phyloP scores from a whole-genome alignment of 1,140 invertebrate species.

The Ptiloglossa arizonensis region DNA sequence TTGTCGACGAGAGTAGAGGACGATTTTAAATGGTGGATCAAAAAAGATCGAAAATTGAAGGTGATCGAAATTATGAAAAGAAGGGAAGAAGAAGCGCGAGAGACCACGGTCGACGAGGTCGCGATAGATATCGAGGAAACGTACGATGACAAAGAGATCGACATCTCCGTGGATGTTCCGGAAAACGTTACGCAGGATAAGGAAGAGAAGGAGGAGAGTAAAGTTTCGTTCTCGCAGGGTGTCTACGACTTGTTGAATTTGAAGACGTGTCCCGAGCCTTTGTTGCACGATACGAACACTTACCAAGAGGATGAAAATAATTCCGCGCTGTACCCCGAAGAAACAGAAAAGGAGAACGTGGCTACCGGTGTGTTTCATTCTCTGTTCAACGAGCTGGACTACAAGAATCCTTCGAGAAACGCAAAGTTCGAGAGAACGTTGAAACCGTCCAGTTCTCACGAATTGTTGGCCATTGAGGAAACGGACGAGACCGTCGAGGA shows the following conservation, averaged over 20 bases:
- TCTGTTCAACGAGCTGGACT: conserved; percentile 30
- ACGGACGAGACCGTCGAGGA: not conserved
- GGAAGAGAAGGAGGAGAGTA: not conserved
- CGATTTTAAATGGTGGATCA: conserved; percentile 38
- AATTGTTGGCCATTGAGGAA: conserved; percentile 26
- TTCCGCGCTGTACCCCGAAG: no score
- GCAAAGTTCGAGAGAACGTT: not conserved
- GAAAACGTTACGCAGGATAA: not conserved
- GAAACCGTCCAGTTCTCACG: not conserved
- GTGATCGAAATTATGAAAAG: conserved; percentile 26
- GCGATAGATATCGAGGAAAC: not conserved
- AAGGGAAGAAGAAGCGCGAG: conserved; percentile 19
- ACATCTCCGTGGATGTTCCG: not conserved
- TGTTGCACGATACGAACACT: not conserved
- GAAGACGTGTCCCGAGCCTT: conserved; percentile 1
- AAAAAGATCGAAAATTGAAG: conserved; percentile 39
- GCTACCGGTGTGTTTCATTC: not conserved
- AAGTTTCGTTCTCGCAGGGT: not conserved
- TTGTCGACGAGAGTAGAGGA: not conserved
- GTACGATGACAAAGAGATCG: not conserved
- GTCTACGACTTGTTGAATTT: conserved; percentile 41
- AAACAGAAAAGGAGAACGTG: not conserved
- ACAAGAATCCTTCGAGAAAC: not conserved
- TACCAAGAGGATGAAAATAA: not conserved
- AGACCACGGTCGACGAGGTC: not conserved